Evolutionary conservation across 1,140 invertebrate genomes (phyloP).

Genomic region (Diorhabda elongata): DNA sequence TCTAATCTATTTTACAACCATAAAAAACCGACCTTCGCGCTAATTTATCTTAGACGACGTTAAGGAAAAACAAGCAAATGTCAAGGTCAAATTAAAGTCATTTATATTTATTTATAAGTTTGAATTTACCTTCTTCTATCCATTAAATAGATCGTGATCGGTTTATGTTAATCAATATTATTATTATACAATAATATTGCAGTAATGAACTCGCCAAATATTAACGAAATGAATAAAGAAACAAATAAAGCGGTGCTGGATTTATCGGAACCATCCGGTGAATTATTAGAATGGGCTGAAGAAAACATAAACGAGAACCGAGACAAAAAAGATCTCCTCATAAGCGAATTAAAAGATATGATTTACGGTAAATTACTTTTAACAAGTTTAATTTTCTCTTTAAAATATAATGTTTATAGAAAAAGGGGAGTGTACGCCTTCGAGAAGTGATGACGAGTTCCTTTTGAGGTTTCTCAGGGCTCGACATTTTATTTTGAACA

Average conservation of each 20-base stretch:
- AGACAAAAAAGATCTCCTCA: constrained; percentile 43
- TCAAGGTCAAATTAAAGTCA: no score
- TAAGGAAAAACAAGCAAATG: no score
- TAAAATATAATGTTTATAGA: constrained; percentile 51
- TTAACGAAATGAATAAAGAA: not conserved
- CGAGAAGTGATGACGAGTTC: constrained; percentile 77
- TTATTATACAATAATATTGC: no score
- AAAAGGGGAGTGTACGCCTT: constrained; percentile 66
- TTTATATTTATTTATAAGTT: no score
- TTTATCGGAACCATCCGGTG: constrained; percentile 32
- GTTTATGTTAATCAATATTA: no score
- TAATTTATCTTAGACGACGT: no score
- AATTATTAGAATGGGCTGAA: constrained; percentile 40
- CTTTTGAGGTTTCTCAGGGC: constrained; percentile 79
- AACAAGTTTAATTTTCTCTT: not conserved
- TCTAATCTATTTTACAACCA: no score
- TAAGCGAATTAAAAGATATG: constrained; percentile 67
- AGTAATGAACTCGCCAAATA: no score
- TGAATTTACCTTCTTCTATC: no score
- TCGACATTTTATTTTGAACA: constrained; percentile 72
- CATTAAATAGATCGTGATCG: no score
- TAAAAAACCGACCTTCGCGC: no score
- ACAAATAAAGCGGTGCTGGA: constrained; percentile 23
- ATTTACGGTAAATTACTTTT: constrained; percentile 63
- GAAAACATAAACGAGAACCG: constrained; percentile 52